Conservation (phyloP, 1,140 invertebrate genomes). For the Popillia japonica region DNA sequence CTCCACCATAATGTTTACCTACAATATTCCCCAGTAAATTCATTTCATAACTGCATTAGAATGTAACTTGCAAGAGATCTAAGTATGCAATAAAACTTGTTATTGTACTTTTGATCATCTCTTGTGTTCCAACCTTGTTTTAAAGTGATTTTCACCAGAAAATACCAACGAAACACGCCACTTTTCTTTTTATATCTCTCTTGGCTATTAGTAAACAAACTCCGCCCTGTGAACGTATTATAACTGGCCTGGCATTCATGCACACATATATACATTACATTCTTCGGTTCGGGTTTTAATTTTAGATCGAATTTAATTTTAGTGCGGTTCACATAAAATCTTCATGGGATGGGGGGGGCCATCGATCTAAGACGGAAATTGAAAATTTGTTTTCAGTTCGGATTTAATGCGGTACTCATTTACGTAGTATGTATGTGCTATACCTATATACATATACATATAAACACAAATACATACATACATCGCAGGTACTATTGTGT, state of each 20-base stretch:
- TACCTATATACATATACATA: neutral
- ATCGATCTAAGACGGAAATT: neutral
- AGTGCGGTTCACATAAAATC: conserved; percentile 13
- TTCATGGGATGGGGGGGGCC: neutral
- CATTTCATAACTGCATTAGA: too few relatives aligned
- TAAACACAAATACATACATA: neutral
- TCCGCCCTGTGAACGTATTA: neutral
- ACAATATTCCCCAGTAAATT: too few relatives aligned
- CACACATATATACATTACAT: neutral
- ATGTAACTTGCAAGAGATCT: too few relatives aligned
- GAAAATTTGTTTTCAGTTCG: neutral
- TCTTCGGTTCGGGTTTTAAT: neutral
- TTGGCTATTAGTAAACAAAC: neutral
- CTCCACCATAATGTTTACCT: too few relatives aligned
- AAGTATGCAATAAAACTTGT: too few relatives aligned
- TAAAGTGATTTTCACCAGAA: too few relatives aligned
- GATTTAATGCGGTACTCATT: too few relatives aligned
- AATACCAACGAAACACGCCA: too few relatives aligned
- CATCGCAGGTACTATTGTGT: neutral
- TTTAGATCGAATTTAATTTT: conserved; percentile 16
- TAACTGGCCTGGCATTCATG: neutral
- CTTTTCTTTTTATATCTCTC: neutral
- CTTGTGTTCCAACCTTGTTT: too few relatives aligned
- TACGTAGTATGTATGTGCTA: neutral
- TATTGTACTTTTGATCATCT: too few relatives aligned